Percentiles rank a stretch among this genome's conserved stretches.
phyloP scores from a whole-genome alignment of 2,113 vertebrate genomes.

The Tonatia bakeri region DNA sequence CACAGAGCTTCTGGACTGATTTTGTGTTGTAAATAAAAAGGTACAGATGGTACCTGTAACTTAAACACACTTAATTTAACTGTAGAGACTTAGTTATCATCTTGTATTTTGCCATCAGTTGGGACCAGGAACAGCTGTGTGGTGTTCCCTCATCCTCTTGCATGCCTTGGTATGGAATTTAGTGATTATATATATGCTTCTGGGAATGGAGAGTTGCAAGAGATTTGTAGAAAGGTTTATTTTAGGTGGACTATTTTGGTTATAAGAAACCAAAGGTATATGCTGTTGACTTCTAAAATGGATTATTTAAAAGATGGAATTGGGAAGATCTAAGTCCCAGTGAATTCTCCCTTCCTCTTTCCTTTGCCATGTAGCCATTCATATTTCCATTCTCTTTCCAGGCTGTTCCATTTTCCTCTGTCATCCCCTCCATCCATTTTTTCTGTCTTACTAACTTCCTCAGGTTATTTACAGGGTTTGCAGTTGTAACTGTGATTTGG shows the following conservation, averaged over 20 bases:
- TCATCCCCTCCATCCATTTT: not conserved
- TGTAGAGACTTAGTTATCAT: not conserved
- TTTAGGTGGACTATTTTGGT: not conserved
- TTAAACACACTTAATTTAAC: not conserved
- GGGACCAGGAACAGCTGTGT: not conserved
- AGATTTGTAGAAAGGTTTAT: not conserved
- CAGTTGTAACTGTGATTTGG: not conserved
- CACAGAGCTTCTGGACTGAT: not conserved
- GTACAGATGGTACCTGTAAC: not conserved
- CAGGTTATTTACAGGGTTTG: not conserved
- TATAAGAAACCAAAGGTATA: not conserved
- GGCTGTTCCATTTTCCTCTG: not conserved
- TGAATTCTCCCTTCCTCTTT: not conserved
- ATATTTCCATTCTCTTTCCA: not conserved
- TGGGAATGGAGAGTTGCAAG: not conserved
- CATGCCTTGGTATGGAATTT: not conserved
- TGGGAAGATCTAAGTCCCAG: not conserved
- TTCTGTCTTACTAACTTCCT: not conserved
- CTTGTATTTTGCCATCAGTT: not conserved
- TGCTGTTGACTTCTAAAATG: not conserved
- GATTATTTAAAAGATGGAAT: not conserved
- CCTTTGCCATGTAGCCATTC: accelerated
- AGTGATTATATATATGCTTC: not conserved
- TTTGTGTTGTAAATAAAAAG: not conserved
- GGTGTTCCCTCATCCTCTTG: not conserved